phyloP scores from a whole-genome alignment of 1,140 invertebrate species.

The Drosophila pectinifera region DNA sequence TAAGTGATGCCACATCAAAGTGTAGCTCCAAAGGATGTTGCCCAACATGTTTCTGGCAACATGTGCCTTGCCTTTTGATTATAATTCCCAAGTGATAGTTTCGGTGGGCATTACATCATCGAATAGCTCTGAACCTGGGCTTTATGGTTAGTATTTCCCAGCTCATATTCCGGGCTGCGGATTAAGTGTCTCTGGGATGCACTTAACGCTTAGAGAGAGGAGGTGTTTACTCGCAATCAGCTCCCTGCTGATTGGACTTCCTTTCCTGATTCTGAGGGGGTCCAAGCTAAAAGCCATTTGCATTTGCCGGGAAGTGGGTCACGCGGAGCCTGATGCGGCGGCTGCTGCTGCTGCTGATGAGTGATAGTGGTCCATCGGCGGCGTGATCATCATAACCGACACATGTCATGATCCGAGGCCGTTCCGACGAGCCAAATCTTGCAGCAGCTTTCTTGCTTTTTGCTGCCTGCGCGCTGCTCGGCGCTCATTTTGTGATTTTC shows the following conservation, averaged over 20 bases:
- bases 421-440: slow-evolving; percentile 35
- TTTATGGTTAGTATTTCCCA: background rate
- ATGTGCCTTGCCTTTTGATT: background rate
- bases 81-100: slow-evolving; percentile 1
- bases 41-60: background rate
- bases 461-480: slow-evolving; percentile 23
- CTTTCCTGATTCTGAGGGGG: background rate
- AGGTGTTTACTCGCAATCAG: slow-evolving; percentile 21
- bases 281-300: slow-evolving; percentile 18
- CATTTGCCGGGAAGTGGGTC: slow-evolving; percentile 25
- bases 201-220: slow-evolving; percentile 10
- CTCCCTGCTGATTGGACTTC: slow-evolving; percentile 21
- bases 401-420: slow-evolving; percentile 51
- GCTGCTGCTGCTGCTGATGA: slow-evolving; percentile 11
- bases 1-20: too few relatives aligned
- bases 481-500: slow-evolving; percentile 59
- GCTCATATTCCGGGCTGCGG: background rate
- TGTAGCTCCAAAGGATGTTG: too few relatives aligned
- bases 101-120: background rate
- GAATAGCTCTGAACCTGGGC: too few relatives aligned
- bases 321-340: background rate
- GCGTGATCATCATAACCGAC: slow-evolving; percentile 43
- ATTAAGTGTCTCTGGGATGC: background rate
- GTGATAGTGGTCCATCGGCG: slow-evolving; percentile 29
- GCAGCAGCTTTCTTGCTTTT: slow-evolving; percentile 25